A percentile compares a stretch with the other conserved stretches of the same genome.
Evolutionary conservation across 1,140 invertebrate species (phyloP).

Genomic region (Pteromalus puparum): DNA sequence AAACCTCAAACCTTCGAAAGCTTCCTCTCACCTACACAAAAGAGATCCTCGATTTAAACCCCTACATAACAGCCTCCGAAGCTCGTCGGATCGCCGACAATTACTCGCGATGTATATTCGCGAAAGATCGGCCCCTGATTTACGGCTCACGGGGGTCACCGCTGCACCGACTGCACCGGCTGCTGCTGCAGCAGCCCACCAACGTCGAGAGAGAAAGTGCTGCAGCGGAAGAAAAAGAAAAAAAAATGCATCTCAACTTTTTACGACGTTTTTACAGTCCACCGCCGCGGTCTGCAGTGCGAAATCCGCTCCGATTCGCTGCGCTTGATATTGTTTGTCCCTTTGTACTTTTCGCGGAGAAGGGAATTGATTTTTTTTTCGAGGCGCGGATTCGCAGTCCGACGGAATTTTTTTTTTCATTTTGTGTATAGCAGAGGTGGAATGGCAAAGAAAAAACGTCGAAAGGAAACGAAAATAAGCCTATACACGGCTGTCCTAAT

Average conservation of each 20-base stretch:
- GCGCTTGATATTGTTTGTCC: background rate
- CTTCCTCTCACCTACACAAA: background rate
- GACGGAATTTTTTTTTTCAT: background rate
- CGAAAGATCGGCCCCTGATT: conserved; percentile 11
- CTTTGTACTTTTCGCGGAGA: background rate
- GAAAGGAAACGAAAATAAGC: too few species aligned
- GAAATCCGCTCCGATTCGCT: background rate
- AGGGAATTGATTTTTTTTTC: background rate
- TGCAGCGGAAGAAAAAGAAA: background rate
- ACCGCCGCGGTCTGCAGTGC: background rate
- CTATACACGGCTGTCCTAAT: too few species aligned
- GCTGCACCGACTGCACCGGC: background rate
- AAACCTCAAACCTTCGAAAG: too few species aligned
- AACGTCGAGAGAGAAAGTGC: conserved; percentile 15
- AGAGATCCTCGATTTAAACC: background rate
- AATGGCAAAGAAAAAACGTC: too few species aligned
- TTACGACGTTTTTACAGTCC: background rate
- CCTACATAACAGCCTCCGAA: background rate
- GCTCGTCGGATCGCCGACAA: background rate
- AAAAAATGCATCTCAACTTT: background rate
- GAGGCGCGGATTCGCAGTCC: background rate
- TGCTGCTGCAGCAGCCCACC: background rate
- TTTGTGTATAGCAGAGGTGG: too few species aligned
- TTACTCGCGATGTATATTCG: background rate
- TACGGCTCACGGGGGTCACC: background rate